Evolutionary conservation across 1,140 invertebrate genomes (phyloP).

Genomic region (Polyergus mexicanus): DNA sequence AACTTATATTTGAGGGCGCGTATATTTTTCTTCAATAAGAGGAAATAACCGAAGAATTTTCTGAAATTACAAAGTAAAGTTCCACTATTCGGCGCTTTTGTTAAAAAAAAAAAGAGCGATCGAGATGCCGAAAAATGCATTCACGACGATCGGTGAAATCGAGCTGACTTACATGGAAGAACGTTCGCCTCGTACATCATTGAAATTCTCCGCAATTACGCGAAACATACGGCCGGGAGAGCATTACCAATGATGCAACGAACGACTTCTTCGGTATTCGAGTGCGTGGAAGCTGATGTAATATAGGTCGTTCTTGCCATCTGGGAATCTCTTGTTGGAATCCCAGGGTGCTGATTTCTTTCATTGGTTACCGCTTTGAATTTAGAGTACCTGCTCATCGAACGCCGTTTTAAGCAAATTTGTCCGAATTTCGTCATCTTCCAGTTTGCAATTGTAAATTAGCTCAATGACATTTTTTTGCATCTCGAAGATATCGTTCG

Average conservation of each 20-base stretch:
- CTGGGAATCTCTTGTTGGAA: conserved; percentile 55
- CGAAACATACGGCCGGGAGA: conserved; percentile 55
- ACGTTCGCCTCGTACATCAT: conserved; percentile 57
- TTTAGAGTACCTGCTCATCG: conserved; percentile 51
- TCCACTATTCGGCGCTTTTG: conserved; percentile 27
- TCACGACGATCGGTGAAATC: conserved; percentile 48
- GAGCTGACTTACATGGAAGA: conserved; percentile 39
- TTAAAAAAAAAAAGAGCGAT: conserved; percentile 28
- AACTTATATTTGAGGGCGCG: conserved; percentile 21
- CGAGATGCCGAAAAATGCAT: conserved; percentile 33
- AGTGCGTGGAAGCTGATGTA: conserved; percentile 52
- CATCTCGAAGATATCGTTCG: neutral
- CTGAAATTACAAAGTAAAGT: conserved; percentile 52
- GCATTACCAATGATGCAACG: conserved; percentile 51
- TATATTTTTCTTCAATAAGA: conserved; percentile 1
- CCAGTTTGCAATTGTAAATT: conserved; percentile 25
- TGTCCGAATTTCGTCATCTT: conserved; percentile 19
- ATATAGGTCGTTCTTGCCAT: conserved; percentile 56
- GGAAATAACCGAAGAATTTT: conserved; percentile 42
- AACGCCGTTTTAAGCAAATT: conserved; percentile 20
- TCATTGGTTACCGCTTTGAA: conserved; percentile 60
- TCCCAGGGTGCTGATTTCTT: conserved; percentile 50
- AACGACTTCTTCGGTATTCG: conserved; percentile 61
- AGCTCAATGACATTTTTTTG: neutral
- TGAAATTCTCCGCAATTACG: conserved; percentile 63